Base-by-base conservation (phyloP, 2,113 vertebrate species). In the Gobius niger region DNA sequence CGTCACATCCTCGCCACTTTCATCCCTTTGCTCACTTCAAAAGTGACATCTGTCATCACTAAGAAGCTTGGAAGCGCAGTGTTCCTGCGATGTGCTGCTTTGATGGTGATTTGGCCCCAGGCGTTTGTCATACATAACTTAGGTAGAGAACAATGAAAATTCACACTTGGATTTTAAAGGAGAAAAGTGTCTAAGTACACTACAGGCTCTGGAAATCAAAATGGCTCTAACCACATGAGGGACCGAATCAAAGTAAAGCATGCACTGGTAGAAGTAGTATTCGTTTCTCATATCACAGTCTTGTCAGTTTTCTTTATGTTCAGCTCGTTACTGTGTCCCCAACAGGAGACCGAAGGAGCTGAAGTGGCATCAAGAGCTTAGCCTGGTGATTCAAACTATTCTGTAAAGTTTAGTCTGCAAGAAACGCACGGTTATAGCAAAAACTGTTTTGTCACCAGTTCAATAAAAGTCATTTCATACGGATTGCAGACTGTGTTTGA, bases 41-140 rank as follows among this genome's bases (percentile, higher is more conserved):
- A 93, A 93, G 86, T 92, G 93, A 93, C 87, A 86, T 91, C 90
- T 91, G 91, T 94, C 76, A 80, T 92, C 88, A 82, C 85, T 92
- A 68, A 93, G 94, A 94, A 93, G 92, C 93, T 94, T 90, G 92
- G 88, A 95, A 92, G 91, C 88, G 51, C 86, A 70, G 68, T 89
- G 90, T 93, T 94, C 88, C 87, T 88, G 88, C 87, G 78, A 89
- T 91, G 90, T 83, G 84, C 75, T 11, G 88, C 92, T 95, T 95
- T 94, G 93, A 94, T 88, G 88, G 91, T 90, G 91, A 91, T 90
- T 88, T 90, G 88, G 93, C 92, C 93, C 84, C 80, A 66, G 94
- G 94, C 92, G 0, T 94, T 94, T 93, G 93, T 94, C 93, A 94
- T 91, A 92, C 90, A 92, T 93, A 94, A 91, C 89, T 95, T 93